Base-by-base conservation (phyloP, 1,140 invertebrate genomes). In the Drosophila pallidifrons region DNA sequence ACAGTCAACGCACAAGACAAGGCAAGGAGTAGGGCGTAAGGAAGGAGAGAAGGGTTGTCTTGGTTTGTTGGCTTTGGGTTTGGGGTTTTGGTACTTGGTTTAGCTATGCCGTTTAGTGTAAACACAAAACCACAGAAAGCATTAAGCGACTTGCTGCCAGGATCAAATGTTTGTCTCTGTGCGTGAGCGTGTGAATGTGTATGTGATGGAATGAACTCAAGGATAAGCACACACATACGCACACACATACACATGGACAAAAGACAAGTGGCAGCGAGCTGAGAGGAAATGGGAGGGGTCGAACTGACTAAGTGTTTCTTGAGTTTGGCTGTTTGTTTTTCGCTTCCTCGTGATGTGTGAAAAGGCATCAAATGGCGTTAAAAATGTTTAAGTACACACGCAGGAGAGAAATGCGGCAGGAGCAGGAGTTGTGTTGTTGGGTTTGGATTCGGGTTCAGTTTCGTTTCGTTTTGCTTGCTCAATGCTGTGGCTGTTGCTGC, bases 341-440 rank as follows among this genome's bases (percentile, higher is more conserved):
- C 76, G 83, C 76, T 57, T 74, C 66, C 66, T 77, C 77, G 71
- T 58, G 79, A 88, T 88, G 85, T 88, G 85, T 88, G 85, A 88
- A 88, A 88, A 88, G 85, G 85, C 85, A 88, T 88, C 85, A 88
- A 88, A 89, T 88, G 85, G 85, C 85, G 85, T 88, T 88, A 88
- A 88, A 88, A 88, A 88, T 81, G 77, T 74, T 88, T 88, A 88
- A 88, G 85, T 81, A 87, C 77, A 88, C 59, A 46, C 72, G 68
- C 46, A 10, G 11, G 38, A n/a, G 11, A 7, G 30, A 7, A 32
- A 32, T 25, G 30, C 0, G 16, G n/a, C 38, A 10, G 38, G 38
- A 10, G 10, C 35, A 30, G 35, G 28, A 51, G 28, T 20, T 16
- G 1, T 16, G 16, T 1, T 16, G 16, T 52, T 15, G 45, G 51